Conservation (phyloP, 2,888 invertebrate species). For the Ichneumoninae sp. region DNA sequence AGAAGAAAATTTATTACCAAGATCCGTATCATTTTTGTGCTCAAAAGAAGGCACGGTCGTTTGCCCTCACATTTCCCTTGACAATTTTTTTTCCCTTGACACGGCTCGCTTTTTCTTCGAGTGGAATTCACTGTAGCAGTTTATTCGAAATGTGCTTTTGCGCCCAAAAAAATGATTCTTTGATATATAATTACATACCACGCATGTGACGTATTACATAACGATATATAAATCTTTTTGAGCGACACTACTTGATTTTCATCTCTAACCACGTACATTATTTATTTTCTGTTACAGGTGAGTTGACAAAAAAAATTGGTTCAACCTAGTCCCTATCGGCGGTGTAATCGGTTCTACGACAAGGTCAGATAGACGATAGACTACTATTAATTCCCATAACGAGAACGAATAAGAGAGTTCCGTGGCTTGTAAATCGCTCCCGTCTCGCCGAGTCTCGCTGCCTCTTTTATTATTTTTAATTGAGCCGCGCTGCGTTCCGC, state of each 20-base stretch:
- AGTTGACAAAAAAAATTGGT: conserved; percentile 63
- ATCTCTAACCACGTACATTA: conserved; percentile 50
- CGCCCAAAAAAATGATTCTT: too few species aligned
- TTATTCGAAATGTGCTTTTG: too few species aligned
- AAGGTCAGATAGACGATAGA: conserved; percentile 54
- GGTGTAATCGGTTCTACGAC: conserved; percentile 37
- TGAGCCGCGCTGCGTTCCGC: conserved; percentile 7
- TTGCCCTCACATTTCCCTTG: too few species aligned
- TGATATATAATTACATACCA: too few species aligned
- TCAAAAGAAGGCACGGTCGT: too few species aligned
- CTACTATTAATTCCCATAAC: conserved; percentile 25
- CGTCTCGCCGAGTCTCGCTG: conserved; percentile 24
- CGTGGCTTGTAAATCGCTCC: neutral
- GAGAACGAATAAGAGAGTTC: conserved; percentile 1
- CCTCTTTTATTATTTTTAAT: conserved; percentile 46
- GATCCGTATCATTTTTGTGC: too few species aligned
- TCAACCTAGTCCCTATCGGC: conserved; percentile 25
- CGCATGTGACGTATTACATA: too few species aligned
- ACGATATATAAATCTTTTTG: neutral
- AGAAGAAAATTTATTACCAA: too few species aligned
- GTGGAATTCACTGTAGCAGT: too few species aligned
- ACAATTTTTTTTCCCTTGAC: too few species aligned
- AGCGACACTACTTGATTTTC: neutral
- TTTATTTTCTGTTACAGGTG: conserved; percentile 72
- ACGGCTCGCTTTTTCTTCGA: too few species aligned